phyloP scores from a whole-genome alignment of 2,113 vertebrate species.

The Poeciliopsis retropinna region DNA sequence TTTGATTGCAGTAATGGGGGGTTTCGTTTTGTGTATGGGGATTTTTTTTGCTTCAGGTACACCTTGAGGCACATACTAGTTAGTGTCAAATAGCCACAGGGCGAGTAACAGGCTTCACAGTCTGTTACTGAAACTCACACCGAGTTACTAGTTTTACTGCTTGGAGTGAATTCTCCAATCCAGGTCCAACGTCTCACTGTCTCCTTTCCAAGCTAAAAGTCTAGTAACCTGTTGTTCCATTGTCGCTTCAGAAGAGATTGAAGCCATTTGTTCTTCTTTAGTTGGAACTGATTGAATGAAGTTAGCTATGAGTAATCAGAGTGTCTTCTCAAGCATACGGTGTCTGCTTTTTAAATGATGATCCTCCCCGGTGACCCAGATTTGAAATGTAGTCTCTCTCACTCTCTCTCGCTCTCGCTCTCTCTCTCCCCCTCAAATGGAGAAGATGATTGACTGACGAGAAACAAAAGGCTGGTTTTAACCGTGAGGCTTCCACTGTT shows the following conservation, averaged over 20 bases:
- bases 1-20: conserved; percentile 5
- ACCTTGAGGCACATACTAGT: conserved; percentile 17
- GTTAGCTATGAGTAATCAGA: conserved; percentile 22
- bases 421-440: conserved; percentile 30
- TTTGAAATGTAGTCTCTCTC: conserved; percentile 34
- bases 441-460: conserved; percentile 52
- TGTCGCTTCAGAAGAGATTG: conserved; percentile 16
- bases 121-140: conserved; percentile 45
- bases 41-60: conserved; percentile 31
- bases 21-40: conserved; percentile 19
- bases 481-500: background rate
- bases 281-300: conserved; percentile 9
- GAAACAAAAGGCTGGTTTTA: conserved; percentile 11
- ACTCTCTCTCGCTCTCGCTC: conserved; percentile 21
- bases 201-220: conserved; percentile 17
- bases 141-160: conserved; percentile 26
- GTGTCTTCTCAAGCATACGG: conserved; percentile 1
- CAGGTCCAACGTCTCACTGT: background rate
- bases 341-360: conserved; percentile 13
- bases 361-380: conserved; percentile 44
- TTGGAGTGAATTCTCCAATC: conserved; percentile 2
- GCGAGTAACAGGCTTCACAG: conserved; percentile 47
- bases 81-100: conserved; percentile 21
- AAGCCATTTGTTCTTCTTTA: background rate
- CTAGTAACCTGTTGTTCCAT: conserved; percentile 12